Evolutionary conservation across 2,113 vertebrate species (phyloP).

Genomic region (Pollachius pollachius): DNA sequence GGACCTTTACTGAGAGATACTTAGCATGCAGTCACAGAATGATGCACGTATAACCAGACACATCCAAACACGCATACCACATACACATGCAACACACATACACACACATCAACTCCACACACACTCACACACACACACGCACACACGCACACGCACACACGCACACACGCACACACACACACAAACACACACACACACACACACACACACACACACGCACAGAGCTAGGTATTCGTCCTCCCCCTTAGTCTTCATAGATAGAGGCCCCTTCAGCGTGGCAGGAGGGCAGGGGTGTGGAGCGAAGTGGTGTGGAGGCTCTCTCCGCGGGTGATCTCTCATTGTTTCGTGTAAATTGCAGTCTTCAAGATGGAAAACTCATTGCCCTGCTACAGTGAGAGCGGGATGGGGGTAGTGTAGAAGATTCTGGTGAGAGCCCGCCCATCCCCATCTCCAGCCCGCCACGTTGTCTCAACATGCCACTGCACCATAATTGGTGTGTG

Average conservation of each 20-base stretch:
- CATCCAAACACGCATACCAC: background rate
- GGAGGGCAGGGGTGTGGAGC: slow-evolving; percentile 33
- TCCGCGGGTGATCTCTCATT: slow-evolving; percentile 59
- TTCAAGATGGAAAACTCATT: slow-evolving; percentile 66
- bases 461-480: slow-evolving; percentile 25
- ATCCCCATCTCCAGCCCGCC: slow-evolving; percentile 25
- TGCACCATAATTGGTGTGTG: background rate
- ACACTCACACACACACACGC: background rate
- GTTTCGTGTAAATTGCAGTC: slow-evolving; percentile 66
- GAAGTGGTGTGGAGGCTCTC: slow-evolving; percentile 37
- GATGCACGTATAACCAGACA: background rate
- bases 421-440: slow-evolving; percentile 20
- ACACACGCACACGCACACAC: background rate
- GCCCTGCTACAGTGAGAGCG: slow-evolving; percentile 43
- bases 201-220: slow-evolving; percentile 15
- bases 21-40: too few relatives aligned
- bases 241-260: slow-evolving; percentile 63
- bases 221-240: slow-evolving; percentile 62
- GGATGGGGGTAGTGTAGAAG: background rate
- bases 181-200: slow-evolving; percentile 11
- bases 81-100: background rate
- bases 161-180: background rate
- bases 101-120: background rate
- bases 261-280: slow-evolving; percentile 43
- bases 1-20: too few relatives aligned